These are phyloP conservation scores for Microcebus murinus DNA, from an alignment of 2,113 vertebrate genomes.

Conservation along the genomic window DNA sequence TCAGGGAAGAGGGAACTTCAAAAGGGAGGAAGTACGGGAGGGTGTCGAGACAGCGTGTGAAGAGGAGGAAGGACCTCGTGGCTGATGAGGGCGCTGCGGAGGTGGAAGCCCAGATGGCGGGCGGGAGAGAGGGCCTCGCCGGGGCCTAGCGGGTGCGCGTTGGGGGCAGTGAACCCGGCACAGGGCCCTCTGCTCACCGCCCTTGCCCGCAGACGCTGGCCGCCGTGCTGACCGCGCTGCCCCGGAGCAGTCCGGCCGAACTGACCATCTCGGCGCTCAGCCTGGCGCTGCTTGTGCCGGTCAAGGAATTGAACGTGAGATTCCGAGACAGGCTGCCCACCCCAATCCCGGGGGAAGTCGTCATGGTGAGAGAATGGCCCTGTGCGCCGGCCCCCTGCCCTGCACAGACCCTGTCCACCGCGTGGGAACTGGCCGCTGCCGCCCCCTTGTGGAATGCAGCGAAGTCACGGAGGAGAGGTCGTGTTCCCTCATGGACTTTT, in stretches of 20 bases:
- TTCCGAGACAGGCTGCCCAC: constrained; percentile 89
- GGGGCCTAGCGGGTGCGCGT: not conserved
- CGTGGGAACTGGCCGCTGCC: not conserved
- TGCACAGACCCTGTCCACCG: not conserved
- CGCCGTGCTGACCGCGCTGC: constrained; percentile 89
- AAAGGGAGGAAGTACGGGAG: not conserved
- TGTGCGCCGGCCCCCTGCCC: not conserved
- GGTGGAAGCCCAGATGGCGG: not conserved
- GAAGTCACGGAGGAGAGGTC: not conserved
- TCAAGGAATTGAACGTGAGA: constrained; percentile 93
- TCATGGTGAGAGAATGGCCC: constrained; percentile 86
- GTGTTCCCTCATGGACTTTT: rapidly evolving
- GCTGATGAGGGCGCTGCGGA: not conserved
- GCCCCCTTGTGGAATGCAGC: constrained; percentile 34
- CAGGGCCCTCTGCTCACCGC: not conserved
- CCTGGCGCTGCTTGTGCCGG: constrained; percentile 89
- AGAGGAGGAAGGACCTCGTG: not conserved
- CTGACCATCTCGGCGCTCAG: constrained; percentile 92
- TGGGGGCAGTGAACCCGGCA: not conserved
- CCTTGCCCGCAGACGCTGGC: constrained; percentile 88
- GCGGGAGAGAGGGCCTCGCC: not conserved
- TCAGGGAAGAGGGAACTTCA: not conserved
- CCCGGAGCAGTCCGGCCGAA: constrained; percentile 90
- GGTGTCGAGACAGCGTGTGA: not conserved
- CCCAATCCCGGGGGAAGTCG: constrained; percentile 93